A percentile compares a stretch with the other conserved stretches of the same genome.
These are phyloP conservation scores for Pelosia muscerda DNA, from an alignment of 2,888 invertebrate species.

Conservation along the genomic window DNA sequence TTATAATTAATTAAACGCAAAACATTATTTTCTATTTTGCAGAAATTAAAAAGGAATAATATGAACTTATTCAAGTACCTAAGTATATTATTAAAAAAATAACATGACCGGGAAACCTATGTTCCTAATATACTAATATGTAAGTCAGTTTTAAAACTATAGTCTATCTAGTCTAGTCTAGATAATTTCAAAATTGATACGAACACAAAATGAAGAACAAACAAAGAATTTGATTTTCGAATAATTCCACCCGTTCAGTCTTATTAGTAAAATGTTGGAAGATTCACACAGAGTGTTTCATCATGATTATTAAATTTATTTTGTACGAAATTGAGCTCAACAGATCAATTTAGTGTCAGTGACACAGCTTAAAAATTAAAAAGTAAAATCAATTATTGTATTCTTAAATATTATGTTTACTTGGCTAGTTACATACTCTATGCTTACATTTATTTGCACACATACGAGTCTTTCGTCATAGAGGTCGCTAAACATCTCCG, in stretches of 20 bases:
- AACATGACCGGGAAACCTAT: background rate
- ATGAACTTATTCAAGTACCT: slow-evolving; percentile 1
- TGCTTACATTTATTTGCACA: slow-evolving; percentile 44
- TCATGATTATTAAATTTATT: slow-evolving; percentile 51
- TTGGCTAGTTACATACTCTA: slow-evolving; percentile 43
- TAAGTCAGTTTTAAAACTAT: slow-evolving; percentile 22
- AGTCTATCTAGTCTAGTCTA: slow-evolving; percentile 39
- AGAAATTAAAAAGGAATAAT: slow-evolving; percentile 13
- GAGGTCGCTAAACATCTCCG: slow-evolving; percentile 60
- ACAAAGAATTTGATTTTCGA: slow-evolving; percentile 46
- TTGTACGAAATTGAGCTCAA: slow-evolving; percentile 70
- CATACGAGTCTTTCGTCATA: slow-evolving; percentile 62
- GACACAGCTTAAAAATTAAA: slow-evolving; percentile 32
- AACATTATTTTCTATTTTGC: slow-evolving; percentile 13
- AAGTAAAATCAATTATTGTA: slow-evolving; percentile 33
- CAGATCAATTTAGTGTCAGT: slow-evolving; percentile 41
- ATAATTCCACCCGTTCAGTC: slow-evolving; percentile 68
- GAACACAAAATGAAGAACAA: slow-evolving; percentile 53
- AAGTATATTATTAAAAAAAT: slow-evolving; percentile 8
- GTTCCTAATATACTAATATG: background rate
- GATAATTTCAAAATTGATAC: slow-evolving; percentile 54
- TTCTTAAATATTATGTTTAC: slow-evolving; percentile 33
- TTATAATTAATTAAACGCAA: slow-evolving; percentile 22
- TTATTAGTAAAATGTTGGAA: slow-evolving; percentile 64
- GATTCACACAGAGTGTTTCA: slow-evolving; percentile 51